Evolutionary conservation across 2,113 vertebrate genomes (phyloP).

Genomic region (Hiodon tergisus): DNA sequence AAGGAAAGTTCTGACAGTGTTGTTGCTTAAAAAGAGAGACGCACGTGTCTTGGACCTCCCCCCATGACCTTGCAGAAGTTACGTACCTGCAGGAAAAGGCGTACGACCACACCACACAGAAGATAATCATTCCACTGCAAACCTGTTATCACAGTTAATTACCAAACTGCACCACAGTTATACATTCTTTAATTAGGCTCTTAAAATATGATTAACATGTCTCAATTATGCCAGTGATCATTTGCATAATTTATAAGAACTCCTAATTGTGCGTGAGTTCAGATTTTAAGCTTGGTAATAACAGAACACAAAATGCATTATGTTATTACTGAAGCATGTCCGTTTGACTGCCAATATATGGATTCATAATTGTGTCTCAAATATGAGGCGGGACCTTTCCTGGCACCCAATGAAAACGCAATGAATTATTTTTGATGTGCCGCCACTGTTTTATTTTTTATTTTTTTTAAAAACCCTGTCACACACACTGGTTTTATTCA

Average conservation of each 20-base stretch:
- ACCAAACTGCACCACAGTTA: constrained; percentile 92
- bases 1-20: neutral
- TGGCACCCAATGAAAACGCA: constrained; percentile 27
- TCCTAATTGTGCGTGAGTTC: constrained; percentile 81
- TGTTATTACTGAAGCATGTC: constrained; percentile 50
- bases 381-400: constrained; percentile 27
- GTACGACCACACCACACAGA: neutral
- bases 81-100: neutral
- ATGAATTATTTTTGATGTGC: neutral
- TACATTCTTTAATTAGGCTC: constrained; percentile 98
- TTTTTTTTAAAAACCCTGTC: neutral
- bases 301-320: constrained; percentile 58
- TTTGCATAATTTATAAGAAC: constrained; percentile 98
- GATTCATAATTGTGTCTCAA: constrained; percentile 46
- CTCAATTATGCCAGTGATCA: constrained; percentile 86
- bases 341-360: constrained; percentile 44
- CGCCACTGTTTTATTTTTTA: neutral
- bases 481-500: neutral
- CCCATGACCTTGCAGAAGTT: neutral
- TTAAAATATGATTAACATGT: constrained; percentile 99
- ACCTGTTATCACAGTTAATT: constrained; percentile 94
- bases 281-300: constrained; percentile 86
- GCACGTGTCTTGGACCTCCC: neutral
- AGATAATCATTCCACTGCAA: constrained; percentile 37
- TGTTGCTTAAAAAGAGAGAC: neutral